phyloP scores from a whole-genome alignment of 2,888 invertebrate genomes.

The Chorisops tibialis region DNA sequence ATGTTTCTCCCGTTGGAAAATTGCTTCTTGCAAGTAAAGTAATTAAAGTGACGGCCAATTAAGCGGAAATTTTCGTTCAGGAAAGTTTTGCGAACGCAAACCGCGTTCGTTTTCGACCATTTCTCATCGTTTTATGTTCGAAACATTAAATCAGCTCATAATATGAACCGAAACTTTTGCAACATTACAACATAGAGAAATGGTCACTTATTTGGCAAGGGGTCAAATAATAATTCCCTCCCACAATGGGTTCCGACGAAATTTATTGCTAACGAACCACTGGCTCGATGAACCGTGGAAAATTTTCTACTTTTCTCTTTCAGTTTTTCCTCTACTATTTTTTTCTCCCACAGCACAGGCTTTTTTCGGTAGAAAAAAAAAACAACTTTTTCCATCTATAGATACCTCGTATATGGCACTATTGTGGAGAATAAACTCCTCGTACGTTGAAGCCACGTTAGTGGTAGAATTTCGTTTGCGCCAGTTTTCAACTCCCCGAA shows the following conservation, averaged over 20 bases:
- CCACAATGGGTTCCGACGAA: conserved; percentile 28
- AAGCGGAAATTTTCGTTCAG: neutral
- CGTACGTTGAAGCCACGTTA: conserved; percentile 7
- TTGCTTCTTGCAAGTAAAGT: neutral
- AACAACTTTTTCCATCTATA: neutral
- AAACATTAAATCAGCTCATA: conserved; percentile 50
- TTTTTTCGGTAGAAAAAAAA: too few relatives aligned
- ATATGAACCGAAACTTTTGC: conserved; percentile 44
- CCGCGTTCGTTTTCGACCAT: conserved; percentile 30
- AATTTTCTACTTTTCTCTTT: conserved; percentile 25
- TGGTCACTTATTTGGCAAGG: conserved; percentile 19
- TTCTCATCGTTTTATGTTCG: conserved; percentile 43
- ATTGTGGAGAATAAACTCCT: neutral
- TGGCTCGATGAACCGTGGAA: conserved; percentile 35
- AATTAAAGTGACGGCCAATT: conserved; percentile 5
- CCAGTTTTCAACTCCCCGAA: neutral
- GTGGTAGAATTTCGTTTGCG: neutral
- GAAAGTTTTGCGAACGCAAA: neutral
- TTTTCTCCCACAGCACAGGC: too few relatives aligned
- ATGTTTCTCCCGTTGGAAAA: neutral
- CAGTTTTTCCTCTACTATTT: conserved; percentile 3
- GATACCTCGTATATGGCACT: neutral
- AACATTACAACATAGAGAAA: neutral
- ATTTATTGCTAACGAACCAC: conserved; percentile 36
- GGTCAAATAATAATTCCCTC: conserved; percentile 31